Conservation (phyloP, 2,113 vertebrate genomes). For the Sphaerodactylus townsendi region DNA sequence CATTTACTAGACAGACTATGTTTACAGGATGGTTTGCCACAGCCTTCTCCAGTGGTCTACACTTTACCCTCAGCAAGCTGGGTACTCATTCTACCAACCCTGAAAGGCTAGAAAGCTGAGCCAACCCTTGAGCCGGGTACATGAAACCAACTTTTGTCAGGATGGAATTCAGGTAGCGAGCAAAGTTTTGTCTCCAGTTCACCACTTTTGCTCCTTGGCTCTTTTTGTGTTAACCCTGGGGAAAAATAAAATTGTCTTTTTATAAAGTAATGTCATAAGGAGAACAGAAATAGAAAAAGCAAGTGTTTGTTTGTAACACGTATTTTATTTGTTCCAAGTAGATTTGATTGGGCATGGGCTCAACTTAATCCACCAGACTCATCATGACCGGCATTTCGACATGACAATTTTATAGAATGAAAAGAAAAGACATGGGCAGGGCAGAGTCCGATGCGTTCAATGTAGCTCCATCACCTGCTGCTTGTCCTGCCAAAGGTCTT, state of each 20-base stretch:
- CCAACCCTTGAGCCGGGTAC: no score
- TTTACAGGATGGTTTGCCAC: no score
- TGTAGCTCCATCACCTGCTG: constrained; percentile 75
- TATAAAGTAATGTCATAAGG: not conserved
- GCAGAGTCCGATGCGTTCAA: constrained; percentile 42
- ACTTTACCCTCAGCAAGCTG: no score
- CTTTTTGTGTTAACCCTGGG: not conserved
- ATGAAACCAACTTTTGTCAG: no score
- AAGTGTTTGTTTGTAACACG: not conserved
- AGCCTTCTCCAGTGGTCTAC: no score
- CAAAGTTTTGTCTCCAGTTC: no score
- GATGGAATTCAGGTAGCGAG: no score
- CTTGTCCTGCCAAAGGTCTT: constrained; percentile 71
- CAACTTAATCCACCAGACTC: not conserved
- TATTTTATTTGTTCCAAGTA: not conserved
- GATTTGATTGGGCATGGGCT: not conserved
- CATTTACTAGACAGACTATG: no score
- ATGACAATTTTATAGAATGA: accelerated
- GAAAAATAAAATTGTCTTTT: not conserved
- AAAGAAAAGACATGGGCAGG: not conserved
- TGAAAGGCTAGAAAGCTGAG: no score
- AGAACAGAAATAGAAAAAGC: not conserved
- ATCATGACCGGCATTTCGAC: not conserved
- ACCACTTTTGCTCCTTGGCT: no score
- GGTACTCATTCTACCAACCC: no score